These are phyloP conservation scores for Thalpophila matura DNA, from an alignment of 2,888 invertebrate species.

Conservation along the genomic window DNA sequence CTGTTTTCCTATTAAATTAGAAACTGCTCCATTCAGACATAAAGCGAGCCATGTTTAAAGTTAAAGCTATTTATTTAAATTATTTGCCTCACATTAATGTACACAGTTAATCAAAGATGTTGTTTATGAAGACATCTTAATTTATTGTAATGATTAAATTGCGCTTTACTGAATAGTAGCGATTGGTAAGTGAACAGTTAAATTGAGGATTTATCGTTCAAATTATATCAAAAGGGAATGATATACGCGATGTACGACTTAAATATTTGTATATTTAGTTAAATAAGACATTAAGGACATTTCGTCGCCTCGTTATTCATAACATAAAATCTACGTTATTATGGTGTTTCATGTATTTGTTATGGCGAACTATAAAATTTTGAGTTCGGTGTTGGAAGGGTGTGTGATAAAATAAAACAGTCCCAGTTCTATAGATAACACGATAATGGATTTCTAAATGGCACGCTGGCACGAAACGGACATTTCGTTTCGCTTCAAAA, in stretches of 20 bases:
- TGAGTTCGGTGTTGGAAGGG: conserved; percentile 47
- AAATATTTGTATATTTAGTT: conserved; percentile 9
- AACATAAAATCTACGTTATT: conserved; percentile 30
- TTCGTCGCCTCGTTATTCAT: conserved; percentile 19
- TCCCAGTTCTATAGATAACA: conserved; percentile 64
- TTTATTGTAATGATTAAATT: conserved; percentile 46
- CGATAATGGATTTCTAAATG: conserved; percentile 67
- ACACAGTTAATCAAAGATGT: conserved; percentile 44
- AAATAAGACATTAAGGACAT: conserved; percentile 19
- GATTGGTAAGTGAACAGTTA: conserved; percentile 20
- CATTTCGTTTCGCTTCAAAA: conserved; percentile 56
- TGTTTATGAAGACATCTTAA: conserved; percentile 45
- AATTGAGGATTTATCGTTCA: conserved; percentile 31
- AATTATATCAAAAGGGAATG: conserved; percentile 13
- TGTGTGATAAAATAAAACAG: conserved; percentile 62
- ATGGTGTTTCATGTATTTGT: conserved; percentile 29
- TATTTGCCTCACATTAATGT: conserved; percentile 48
- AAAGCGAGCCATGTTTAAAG: conserved; percentile 39
- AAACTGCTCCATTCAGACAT: conserved; percentile 35
- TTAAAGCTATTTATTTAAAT: conserved; percentile 49
- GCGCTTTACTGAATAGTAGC: conserved; percentile 24
- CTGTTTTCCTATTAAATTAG: conserved; percentile 55
- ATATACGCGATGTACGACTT: background rate
- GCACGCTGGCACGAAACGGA: conserved; percentile 65
- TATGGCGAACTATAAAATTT: conserved; percentile 42